phyloP scores from a whole-genome alignment of 2,797 vertebrate genomes.

The Poecilia velifera region DNA sequence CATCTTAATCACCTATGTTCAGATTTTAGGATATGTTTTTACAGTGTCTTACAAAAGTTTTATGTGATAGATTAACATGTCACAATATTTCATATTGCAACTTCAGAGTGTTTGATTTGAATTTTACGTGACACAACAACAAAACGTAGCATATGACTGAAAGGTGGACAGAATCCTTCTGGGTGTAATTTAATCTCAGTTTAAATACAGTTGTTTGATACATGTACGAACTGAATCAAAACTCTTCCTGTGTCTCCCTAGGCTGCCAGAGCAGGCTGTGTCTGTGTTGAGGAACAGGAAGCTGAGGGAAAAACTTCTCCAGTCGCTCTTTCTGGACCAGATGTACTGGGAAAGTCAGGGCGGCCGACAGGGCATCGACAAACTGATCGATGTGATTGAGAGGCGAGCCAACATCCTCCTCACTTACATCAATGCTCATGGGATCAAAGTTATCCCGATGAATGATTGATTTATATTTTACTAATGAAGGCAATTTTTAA shows the following conservation, averaged over 20 bases:
- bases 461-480: conserved; percentile 74
- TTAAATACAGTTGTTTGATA: not conserved
- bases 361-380: conserved; percentile 92
- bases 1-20: not conserved
- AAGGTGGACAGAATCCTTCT: no score
- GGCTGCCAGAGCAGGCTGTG: conserved; percentile 90
- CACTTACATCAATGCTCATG: conserved; percentile 92
- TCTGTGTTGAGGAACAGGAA: conserved; percentile 87
- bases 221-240: not conserved
- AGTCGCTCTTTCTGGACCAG: conserved; percentile 94
- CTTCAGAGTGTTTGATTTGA: no score
- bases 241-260: conserved; percentile 55
- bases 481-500: not conserved
- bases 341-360: conserved; percentile 96
- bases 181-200: no score
- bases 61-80: no score
- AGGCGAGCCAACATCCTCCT: conserved; percentile 89
- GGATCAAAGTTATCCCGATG: conserved; percentile 86
- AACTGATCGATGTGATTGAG: conserved; percentile 94
- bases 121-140: no score
- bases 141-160: no score
- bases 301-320: conserved; percentile 92
- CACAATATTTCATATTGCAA: no score
- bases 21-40: not conserved
- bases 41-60: not conserved